phyloP scores from a whole-genome alignment of 2,888 invertebrate genomes.

The Blera fallax region DNA sequence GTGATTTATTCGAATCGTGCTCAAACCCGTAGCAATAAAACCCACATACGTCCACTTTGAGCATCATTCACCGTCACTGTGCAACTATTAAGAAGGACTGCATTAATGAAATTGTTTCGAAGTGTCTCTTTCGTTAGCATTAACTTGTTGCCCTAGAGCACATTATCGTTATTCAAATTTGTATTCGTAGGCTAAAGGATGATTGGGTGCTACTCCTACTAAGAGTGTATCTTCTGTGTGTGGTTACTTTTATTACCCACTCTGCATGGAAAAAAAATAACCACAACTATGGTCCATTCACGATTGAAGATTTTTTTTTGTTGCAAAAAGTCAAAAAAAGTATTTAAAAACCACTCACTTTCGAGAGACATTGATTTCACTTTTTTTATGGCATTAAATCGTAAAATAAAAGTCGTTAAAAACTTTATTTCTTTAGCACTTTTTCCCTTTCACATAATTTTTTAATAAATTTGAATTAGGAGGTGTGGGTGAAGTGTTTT shows the following conservation, averaged over 20 bases:
- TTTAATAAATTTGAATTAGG: background rate
- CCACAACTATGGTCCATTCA: background rate
- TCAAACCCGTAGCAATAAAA: background rate
- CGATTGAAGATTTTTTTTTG: background rate
- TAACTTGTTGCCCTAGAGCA: background rate
- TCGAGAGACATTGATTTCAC: background rate
- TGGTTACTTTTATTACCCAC: too few species aligned
- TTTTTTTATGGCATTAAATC: background rate
- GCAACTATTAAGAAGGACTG: background rate
- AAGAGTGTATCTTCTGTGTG: too few species aligned
- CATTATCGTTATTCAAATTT: background rate
- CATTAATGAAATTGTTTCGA: too few species aligned
- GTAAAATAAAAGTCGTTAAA: constrained; percentile 9
- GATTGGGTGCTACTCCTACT: background rate
- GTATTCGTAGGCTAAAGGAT: background rate
- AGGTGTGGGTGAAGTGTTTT: background rate
- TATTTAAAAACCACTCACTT: background rate
- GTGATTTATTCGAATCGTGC: background rate
- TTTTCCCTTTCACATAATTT: background rate
- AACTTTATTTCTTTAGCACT: background rate
- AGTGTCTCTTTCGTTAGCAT: background rate
- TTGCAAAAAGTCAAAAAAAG: background rate
- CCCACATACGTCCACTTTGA: background rate
- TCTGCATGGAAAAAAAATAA: too few species aligned
- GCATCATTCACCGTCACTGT: background rate